Conservation (phyloP, 2,797 vertebrate genomes). For the Acridotheres tristis region DNA sequence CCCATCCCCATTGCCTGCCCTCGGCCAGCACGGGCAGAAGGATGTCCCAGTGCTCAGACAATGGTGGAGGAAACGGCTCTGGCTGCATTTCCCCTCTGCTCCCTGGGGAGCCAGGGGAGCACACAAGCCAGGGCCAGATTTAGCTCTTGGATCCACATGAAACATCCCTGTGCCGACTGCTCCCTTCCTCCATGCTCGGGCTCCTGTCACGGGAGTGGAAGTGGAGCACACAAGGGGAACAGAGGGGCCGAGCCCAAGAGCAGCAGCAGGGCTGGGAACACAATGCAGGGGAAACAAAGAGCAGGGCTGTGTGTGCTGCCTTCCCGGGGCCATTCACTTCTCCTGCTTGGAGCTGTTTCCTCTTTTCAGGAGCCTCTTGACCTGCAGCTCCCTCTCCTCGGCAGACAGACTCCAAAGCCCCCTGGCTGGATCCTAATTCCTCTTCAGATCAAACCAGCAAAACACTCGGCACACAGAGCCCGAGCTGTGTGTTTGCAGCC, state of each 20-base stretch:
- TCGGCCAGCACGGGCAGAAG: not conserved
- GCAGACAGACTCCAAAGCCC: not conserved
- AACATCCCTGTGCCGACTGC: not conserved
- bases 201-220: not conserved
- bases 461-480: not conserved
- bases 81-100: slow-evolving; percentile 22
- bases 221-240: not conserved
- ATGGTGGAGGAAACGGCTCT: slow-evolving; percentile 20
- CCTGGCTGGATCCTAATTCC: not conserved
- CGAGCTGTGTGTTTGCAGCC: not conserved
- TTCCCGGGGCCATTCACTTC: not conserved
- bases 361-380: slow-evolving; percentile 61
- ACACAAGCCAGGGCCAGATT: slow-evolving; percentile 37
- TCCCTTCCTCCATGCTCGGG: not conserved
- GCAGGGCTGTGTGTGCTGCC: not conserved
- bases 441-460: slow-evolving; percentile 32
- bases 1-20: not conserved
- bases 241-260: not conserved
- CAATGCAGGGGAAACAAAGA: not conserved
- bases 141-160: slow-evolving; percentile 57
- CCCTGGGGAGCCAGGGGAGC: not conserved
- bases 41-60: slow-evolving; percentile 6
- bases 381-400: slow-evolving; percentile 4
- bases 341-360: not conserved
- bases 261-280: not conserved